A percentile compares a stretch with the other conserved stretches of the same genome.
Evolutionary conservation across 2,113 vertebrate genomes (phyloP).

Genomic region (Ctenodactylus gundi): DNA sequence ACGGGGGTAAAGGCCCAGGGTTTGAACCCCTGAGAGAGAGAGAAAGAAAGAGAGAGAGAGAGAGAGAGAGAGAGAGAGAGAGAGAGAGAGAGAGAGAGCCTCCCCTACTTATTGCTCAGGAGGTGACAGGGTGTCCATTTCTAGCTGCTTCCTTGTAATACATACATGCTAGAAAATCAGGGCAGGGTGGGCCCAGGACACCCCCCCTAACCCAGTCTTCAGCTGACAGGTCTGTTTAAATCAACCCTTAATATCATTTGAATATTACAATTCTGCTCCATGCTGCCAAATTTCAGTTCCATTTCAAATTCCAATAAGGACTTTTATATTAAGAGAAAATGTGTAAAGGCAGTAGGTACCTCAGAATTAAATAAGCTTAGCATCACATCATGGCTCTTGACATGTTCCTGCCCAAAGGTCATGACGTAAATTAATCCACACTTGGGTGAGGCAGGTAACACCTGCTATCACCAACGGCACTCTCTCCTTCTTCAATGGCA

Average conservation of each 20-base stretch:
- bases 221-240: background rate
- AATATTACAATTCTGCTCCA: background rate
- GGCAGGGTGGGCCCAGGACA: background rate
- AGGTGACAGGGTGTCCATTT: background rate
- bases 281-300: background rate
- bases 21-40: background rate
- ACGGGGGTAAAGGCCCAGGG: background rate
- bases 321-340: slow-evolving; percentile 11
- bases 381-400: background rate
- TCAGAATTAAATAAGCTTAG: background rate
- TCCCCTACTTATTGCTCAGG: no score
- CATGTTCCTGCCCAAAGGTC: background rate
- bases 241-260: background rate
- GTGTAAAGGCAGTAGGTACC: background rate
- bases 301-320: no score
- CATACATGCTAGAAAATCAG: background rate
- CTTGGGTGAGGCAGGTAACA: background rate
- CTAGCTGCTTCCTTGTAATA: background rate
- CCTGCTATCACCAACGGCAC: background rate
- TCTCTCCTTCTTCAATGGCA: background rate
- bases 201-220: background rate
- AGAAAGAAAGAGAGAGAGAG: background rate
- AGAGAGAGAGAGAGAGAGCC: background rate
- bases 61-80: background rate
- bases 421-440: background rate